A percentile compares a stretch with the other conserved stretches of the same genome.
phyloP scores from a whole-genome alignment of 2,888 invertebrate species.

The Hetaerina titia region DNA sequence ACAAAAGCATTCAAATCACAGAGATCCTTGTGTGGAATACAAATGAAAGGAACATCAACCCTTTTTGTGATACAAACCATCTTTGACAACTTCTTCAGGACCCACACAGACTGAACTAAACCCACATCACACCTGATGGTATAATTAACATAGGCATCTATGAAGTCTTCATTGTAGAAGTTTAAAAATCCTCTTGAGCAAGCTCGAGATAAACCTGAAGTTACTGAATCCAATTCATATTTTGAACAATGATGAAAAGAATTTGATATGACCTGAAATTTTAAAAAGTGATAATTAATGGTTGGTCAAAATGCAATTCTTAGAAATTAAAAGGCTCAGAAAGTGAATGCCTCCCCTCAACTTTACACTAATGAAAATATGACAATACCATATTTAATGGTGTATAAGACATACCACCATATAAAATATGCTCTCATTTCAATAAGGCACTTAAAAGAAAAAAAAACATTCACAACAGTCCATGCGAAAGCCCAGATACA shows the following conservation, averaged over 20 bases:
- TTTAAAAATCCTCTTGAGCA: conserved; percentile 72
- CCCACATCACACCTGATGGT: conserved; percentile 79
- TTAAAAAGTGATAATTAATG: background rate
- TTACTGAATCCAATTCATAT: conserved; percentile 78
- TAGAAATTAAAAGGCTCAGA: too few relatives aligned
- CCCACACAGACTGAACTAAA: conserved; percentile 78
- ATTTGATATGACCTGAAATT: conserved; percentile 36
- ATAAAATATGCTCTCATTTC: too few relatives aligned
- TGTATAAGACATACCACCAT: too few relatives aligned
- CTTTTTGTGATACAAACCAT: conserved; percentile 78
- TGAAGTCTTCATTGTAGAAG: conserved; percentile 82
- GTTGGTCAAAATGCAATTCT: background rate
- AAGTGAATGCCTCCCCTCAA: too few relatives aligned
- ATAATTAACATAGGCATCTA: conserved; percentile 80
- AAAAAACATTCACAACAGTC: too few relatives aligned
- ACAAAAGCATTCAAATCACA: too few relatives aligned
- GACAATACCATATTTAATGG: too few relatives aligned
- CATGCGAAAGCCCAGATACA: too few relatives aligned
- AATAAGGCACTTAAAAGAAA: too few relatives aligned
- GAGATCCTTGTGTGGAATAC: too few relatives aligned
- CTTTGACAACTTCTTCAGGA: conserved; percentile 80
- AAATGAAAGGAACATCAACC: too few relatives aligned
- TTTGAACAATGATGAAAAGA: conserved; percentile 55
- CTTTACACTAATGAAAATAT: too few relatives aligned
- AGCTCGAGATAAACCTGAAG: conserved; percentile 75